Evolutionary conservation across 2,888 invertebrate species (phyloP), one percentile per base, ranked within the genome.

Genomic region (Heliconius ismenius): DNA sequence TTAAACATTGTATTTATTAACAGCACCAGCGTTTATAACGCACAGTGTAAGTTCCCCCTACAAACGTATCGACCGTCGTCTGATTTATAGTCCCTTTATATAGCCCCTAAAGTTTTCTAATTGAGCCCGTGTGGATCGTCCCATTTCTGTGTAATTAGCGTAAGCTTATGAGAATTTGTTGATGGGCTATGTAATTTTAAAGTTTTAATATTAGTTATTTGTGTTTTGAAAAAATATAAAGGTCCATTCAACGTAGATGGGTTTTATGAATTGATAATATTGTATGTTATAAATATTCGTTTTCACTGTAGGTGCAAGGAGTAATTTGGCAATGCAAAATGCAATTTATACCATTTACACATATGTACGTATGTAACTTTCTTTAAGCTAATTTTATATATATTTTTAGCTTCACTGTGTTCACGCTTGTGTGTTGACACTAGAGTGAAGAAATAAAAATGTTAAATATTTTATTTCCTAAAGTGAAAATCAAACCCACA

Each of bases 11-110:
- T 32, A 32, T n/a, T 18, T 36, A 13, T 65, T 36, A 36, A 10
- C 2, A 4, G 21, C n/a, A 49, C 18, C 11, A 21, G 64, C 77
- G 76, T 75, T 78, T 77, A 36, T 28, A 32, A n/a, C 32, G 36
- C 73, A 70, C 65, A 78, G 80, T 86, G 83, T 86, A 81, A 79
- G 83, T 65, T 78, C 75, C 81, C 88, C 86, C 90, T 85, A 88
- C 82, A 83, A 86, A 86, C 84, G 88, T 87, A 85, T 89, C 89
- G 89, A 87, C 92, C 91, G 91, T 90, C 83, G 81, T 79, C 87
- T 91, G 92, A 92, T 93, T 93, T 93, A 93, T 90, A 85, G 86
- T 84, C 88, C 89, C 88, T 89, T 88, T 91, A 89, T 92, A 91
- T 87, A 86, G 88, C 86, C 88, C 91, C 91, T 92, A 91, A 92